Evolutionary conservation across 2,113 vertebrate genomes (phyloP).

Genomic region (Ailurus styani): DNA sequence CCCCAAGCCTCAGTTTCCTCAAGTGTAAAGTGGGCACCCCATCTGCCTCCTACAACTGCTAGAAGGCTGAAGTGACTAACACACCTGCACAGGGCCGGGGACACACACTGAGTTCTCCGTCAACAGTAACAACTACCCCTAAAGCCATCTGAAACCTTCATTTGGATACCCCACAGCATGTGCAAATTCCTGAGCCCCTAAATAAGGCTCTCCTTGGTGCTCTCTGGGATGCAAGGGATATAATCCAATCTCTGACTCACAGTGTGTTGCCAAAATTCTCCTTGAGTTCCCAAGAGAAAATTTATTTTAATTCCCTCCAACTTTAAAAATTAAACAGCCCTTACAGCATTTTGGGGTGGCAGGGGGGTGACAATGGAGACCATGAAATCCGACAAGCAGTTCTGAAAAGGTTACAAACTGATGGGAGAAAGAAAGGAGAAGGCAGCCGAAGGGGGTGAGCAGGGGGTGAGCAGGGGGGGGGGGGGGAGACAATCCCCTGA

Average conservation of each 20-base stretch:
- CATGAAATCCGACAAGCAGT: constrained; percentile 24
- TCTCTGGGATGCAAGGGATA: background rate
- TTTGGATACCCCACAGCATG: background rate
- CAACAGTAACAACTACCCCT: background rate
- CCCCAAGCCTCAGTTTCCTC: background rate
- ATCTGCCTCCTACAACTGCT: background rate
- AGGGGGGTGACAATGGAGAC: background rate
- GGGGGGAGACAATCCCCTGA: constrained; percentile 57
- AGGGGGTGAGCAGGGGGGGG: background rate
- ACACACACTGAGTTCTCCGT: background rate
- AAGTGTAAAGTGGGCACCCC: background rate
- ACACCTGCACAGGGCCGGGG: background rate
- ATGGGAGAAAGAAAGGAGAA: constrained; percentile 1
- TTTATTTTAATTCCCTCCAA: constrained; percentile 63
- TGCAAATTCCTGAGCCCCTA: background rate
- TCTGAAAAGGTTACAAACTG: constrained; percentile 43
- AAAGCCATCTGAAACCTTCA: background rate
- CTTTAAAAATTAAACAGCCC: constrained; percentile 67
- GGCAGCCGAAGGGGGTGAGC: constrained; percentile 35
- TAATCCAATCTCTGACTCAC: constrained; percentile 44
- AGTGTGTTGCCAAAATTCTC: constrained; percentile 30
- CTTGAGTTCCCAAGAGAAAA: constrained; percentile 40
- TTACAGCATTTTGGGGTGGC: constrained; percentile 52
- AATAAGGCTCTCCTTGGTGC: background rate
- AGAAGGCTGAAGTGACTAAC: background rate